A percentile compares a stretch with the other conserved stretches of the same genome.
These are phyloP conservation scores for Paralvinella palmiformis DNA, from an alignment of 1,140 invertebrate species.

Conservation along the genomic window DNA sequence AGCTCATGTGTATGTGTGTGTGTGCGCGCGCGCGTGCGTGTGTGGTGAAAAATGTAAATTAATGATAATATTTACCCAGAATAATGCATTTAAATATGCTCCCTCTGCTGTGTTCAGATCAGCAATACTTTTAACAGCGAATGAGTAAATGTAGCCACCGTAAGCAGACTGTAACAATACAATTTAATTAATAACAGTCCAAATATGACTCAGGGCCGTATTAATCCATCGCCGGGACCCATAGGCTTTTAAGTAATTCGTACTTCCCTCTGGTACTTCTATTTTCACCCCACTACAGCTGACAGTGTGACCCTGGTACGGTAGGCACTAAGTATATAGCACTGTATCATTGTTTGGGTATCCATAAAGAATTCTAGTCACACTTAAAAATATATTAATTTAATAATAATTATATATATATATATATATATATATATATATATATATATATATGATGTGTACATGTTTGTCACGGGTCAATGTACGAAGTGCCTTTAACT, in stretches of 20 bases:
- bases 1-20: too few species aligned
- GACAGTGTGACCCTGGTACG: neutral
- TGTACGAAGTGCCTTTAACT: too few species aligned
- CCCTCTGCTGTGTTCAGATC: conserved; percentile 48
- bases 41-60: too few species aligned
- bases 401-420: too few species aligned
- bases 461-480: too few species aligned
- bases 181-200: neutral
- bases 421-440: too few species aligned
- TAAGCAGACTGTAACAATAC: conserved; percentile 51
- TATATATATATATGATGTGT: too few species aligned
- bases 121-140: conserved; percentile 50
- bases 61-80: conserved; percentile 54
- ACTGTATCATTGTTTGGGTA: too few species aligned
- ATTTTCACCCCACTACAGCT: neutral
- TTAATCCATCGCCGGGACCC: neutral
- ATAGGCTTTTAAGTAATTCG: neutral
- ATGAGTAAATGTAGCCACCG: conserved; percentile 54
- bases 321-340: neutral
- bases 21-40: too few species aligned
- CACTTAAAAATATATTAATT: too few species aligned
- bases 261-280: neutral
- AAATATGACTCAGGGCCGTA: neutral
- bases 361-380: too few species aligned
- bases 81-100: conserved; percentile 52